A percentile compares a stretch with the other conserved stretches of the same genome.
Conservation (phyloP, 2,888 invertebrate genomes). For the Drosophila aldrichi region DNA sequence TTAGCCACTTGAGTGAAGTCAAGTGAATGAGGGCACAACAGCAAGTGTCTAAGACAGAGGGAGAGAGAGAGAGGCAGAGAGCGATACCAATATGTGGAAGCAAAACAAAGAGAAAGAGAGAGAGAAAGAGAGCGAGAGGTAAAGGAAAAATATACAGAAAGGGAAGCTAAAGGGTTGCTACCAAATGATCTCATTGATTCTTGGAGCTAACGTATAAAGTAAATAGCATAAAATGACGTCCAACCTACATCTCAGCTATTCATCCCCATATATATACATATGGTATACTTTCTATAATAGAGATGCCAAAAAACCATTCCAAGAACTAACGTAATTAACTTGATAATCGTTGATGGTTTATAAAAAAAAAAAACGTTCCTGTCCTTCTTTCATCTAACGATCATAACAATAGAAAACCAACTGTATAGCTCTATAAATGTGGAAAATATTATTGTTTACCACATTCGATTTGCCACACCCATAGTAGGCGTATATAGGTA, state of each 20-base stretch:
- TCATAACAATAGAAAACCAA: neutral
- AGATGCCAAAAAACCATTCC: too few relatives aligned
- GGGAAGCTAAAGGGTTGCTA: neutral
- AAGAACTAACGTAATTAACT: too few relatives aligned
- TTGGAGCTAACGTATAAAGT: neutral
- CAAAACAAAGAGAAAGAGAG: too few relatives aligned
- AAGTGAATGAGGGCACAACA: constrained; percentile 47
- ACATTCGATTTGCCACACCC: neutral
- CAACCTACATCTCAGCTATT: too few relatives aligned
- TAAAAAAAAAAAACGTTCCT: too few relatives aligned
- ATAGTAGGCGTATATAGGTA: neutral
- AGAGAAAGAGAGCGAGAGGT: neutral
- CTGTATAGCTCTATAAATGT: neutral
- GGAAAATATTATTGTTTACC: neutral
- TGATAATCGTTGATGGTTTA: too few relatives aligned
- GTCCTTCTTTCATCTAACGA: too few relatives aligned
- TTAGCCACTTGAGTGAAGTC: constrained; percentile 40
- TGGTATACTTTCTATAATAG: neutral
- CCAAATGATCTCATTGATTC: neutral
- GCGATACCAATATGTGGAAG: too few relatives aligned
- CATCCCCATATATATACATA: too few relatives aligned
- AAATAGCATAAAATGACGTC: neutral
- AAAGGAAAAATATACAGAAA: too few relatives aligned
- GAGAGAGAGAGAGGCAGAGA: neutral
- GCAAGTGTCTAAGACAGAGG: neutral